Evolutionary conservation across 2,888 invertebrate species (phyloP), one percentile per base, ranked within the genome.

Genomic region (Polyploca ridens): DNA sequence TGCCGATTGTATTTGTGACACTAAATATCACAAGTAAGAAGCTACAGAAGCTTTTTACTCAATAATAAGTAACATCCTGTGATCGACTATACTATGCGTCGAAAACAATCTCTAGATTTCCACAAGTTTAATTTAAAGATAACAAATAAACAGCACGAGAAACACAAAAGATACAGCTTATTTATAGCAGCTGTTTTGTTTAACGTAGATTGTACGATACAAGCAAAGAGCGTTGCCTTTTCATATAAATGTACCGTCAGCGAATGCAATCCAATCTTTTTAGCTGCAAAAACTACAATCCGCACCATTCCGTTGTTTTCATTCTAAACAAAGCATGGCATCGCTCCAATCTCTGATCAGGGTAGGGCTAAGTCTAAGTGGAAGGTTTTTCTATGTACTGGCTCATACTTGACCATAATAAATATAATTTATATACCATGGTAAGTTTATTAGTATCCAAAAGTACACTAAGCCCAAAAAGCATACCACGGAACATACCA

Each of bases 211-310:
- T 19, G 10, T 54, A 19, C 10, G 19, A 4, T 19, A 49, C 54
- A 10, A 54, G 49, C 19, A 19, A 7, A 54, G 54, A 54, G 78
- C 80, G 82, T 81, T 77, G 82, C 79, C 79, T 69, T 79, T 80
- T 80, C 81, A 76, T 77, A 80, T 83, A 84, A 83, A 83, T 76
- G 78, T 77, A 74, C 75, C 74, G 79, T 78, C 76, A 75, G 76
- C 69, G 70, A 72, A 69, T 76, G 77, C 83, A 81, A 84, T 85
- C 80, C 86, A 85, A 87, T 87, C 84, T 85, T 78, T 82, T 78
- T 81, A 81, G 75, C 68, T 68, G 71, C 75, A 76, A 78, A 85
- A 78, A 77, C 79, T 81, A 77, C 76, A 79, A 79, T 82, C 79
- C 76, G 75, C 80, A 73, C 78, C 76, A 73, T 81, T 78, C 75